Conservation (phyloP, 23 tunicate genomes). For the Styela clava region DNA sequence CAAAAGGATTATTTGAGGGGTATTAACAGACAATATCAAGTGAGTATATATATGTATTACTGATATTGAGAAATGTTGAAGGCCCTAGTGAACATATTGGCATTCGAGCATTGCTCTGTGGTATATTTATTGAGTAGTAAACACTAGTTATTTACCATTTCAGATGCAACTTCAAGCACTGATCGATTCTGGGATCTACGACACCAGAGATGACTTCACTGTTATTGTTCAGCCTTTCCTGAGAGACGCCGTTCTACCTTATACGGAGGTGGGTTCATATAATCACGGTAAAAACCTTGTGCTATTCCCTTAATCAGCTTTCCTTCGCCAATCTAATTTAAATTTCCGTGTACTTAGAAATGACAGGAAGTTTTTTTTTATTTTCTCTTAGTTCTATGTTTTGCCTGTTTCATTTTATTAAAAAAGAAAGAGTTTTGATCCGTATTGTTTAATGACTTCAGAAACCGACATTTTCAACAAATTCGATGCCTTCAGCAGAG, state of each 20-base stretch:
- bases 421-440: too few relatives aligned
- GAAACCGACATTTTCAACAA: too few relatives aligned
- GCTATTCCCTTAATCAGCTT: too few relatives aligned
- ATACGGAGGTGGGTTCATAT: constrained; percentile 51
- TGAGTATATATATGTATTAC: too few relatives aligned
- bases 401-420: too few relatives aligned
- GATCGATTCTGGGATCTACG: constrained; percentile 70
- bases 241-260: constrained; percentile 55
- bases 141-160: too few relatives aligned
- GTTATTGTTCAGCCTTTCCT: constrained; percentile 88
- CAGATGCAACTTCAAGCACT: constrained; percentile 47
- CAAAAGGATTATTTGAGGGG: background rate
- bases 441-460: too few relatives aligned
- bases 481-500: too few relatives aligned
- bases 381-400: background rate
- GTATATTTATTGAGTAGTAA: too few relatives aligned
- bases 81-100: background rate
- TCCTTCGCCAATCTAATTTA: background rate
- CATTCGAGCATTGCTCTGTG: background rate
- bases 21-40: constrained; percentile 69
- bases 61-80: background rate
- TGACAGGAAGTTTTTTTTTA: background rate
- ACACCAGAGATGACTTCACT: constrained; percentile 82
- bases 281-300: too few relatives aligned
- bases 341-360: background rate